phyloP scores from a whole-genome alignment of 2,797 vertebrate genomes.

The Aplochiton taeniatus region DNA sequence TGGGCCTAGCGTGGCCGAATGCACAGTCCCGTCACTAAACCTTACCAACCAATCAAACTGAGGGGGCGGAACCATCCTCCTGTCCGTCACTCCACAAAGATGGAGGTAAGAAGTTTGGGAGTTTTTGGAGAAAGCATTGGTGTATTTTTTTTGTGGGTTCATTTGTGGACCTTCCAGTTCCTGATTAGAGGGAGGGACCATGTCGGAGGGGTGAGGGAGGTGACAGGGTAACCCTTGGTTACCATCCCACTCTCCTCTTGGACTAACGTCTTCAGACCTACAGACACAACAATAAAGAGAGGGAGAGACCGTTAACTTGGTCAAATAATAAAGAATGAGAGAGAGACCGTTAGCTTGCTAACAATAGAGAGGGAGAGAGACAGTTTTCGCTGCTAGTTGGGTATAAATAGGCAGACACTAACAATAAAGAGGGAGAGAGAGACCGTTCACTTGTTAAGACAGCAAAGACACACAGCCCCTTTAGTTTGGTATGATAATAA shows the following conservation, averaged over 20 bases:
- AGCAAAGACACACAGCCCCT: too few species aligned
- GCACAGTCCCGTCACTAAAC: conserved; percentile 2
- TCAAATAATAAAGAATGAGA: conserved; percentile 1
- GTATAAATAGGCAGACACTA: too few species aligned
- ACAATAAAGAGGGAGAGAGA: neutral
- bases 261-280: conserved; percentile 60
- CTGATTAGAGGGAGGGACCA: conserved; percentile 71
- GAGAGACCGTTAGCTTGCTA: neutral
- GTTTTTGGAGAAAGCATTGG: conserved; percentile 4
- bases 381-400: too few species aligned
- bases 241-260: conserved; percentile 50
- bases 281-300: conserved; percentile 25
- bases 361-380: neutral
- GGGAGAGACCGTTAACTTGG: too few species aligned
- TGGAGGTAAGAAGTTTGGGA: conserved; percentile 11
- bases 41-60: conserved; percentile 5
- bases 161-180: conserved; percentile 83
- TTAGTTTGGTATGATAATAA: too few species aligned
- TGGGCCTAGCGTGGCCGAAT: conserved; percentile 3
- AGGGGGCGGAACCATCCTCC: neutral
- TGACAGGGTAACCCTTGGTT: conserved; percentile 30
- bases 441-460: neutral
- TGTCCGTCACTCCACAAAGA: neutral
- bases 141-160: conserved; percentile 46
- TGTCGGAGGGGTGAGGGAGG: conserved; percentile 42